Base-by-base conservation (phyloP, 2,113 vertebrate species). In the Ammospiza caudacuta region DNA sequence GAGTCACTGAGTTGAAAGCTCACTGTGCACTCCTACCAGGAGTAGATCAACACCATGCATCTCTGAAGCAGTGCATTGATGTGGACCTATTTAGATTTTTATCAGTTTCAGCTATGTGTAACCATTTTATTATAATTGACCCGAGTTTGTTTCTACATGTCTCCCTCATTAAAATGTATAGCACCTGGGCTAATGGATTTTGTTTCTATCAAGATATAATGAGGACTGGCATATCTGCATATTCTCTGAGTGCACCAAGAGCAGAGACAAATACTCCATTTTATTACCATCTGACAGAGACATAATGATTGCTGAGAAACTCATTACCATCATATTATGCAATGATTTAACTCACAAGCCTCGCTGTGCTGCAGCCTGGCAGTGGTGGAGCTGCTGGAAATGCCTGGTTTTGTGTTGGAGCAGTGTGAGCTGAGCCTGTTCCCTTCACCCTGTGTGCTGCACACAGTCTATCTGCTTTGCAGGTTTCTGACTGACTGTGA, bases 271-370 rank as follows among this genome's bases (percentile, higher is more conserved):
- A 97, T 90, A 95, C 84, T 94, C 95, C 59, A 82, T 97, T 97
- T 97, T 98, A 97, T 97, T 97, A 96, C 94, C 94, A 93, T 89
- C 93, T 97, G 97, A 98, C 97, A 97, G 88, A 96, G 97, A 97
- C 95, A 96, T 97, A 97, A 97, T 96, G 97, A 97, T 97, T 97
- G 92, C 97, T 84, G 93, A 97, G 96, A 96, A 98, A 83, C 96
- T 97, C 97, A 97, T 98, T 98, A 97, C 93, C 91, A 95, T 96
- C 96, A 83, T 94, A 97, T 97, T 98, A 97, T 97, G 92, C 87
- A 87, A 92, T 97, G 96, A 98, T 98, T 97, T 97, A 97, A 93
- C 97, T 97, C 37, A 24, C 95, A 96, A 96, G 92, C 84, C 52
- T 89, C 41, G 61, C 95, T 5, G 21, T 95, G 87, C 87, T 85